Evolutionary conservation across 2,113 vertebrate species (phyloP), one percentile per base, ranked within the genome.

Genomic region (Lepisosteus oculatus): DNA sequence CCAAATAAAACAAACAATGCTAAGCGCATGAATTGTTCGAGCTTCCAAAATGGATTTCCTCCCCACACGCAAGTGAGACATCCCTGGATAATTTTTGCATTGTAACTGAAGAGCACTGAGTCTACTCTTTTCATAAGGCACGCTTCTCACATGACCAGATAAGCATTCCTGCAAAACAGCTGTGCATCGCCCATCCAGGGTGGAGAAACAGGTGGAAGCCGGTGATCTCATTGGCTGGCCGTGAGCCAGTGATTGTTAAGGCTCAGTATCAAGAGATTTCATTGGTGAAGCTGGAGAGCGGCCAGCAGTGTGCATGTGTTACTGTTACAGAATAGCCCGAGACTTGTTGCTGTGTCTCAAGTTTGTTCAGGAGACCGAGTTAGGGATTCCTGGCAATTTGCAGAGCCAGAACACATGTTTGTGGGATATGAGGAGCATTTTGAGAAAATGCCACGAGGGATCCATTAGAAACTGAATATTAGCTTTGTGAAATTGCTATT

Each of bases 401-500:
- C 79, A 61, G 73, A 83, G 74, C 79, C 80, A 85, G 70, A 80
- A 79, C 81, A 88, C 78, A 76, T 83, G 84, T 85, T 81, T 78
- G 73, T 68, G 76, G 85, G 79, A 85, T 77, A 78, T 63, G 80
- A 79, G 86, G 85, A 89, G 81, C 75, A 78, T 84, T 81, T 84
- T 78, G 72, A 83, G 77, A 79, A 79, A 76, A 74, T 74, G 72
- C 82, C 88, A 83, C 81, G 74, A 83, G 89, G 86, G 86, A 87
- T 76, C 81, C 83, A 87, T 94, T 89, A 93, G 86, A 90, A 91
- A 90, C 85, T 87, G 83, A 89, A 89, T 90, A 91, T 88, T 83
- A 86, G 82, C 86, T 89, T 87, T 85, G 79, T 86, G 83, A 87
- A 91, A 90, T 92, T 84, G 84, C 87, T 86, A 92, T 91, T 93